Evolutionary conservation across 2,797 vertebrate genomes (phyloP), one percentile per base, ranked within the genome.

Genomic region (Squalus acanthias): DNA sequence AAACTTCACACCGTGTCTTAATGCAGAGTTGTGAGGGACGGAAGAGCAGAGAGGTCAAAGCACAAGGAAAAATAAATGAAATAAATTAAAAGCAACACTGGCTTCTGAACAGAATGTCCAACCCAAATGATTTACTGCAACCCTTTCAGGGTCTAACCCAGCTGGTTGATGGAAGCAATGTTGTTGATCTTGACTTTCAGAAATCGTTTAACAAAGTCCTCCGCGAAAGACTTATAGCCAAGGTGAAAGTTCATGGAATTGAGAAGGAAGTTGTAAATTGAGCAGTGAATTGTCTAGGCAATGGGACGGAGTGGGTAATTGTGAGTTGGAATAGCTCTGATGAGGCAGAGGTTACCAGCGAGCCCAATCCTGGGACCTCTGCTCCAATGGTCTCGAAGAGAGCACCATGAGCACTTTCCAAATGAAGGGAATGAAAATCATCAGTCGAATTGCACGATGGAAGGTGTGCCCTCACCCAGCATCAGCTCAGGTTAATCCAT

Each of bases 111-210:
- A 69, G n/a, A 93, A 46, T 24, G n/a, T 69, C 91, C 7, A 22
- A 69, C 9, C 63, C 91, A 24, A 46, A 22, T 69, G 22, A 93
- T 93, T 69, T 93, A 93, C 65, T 46, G 91, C 91, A 69, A 24
- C 69, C 91, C 2, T 93, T n/a, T 93, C 63, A 69, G 91, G 63
- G 29, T 69, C 91, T 69, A 69, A 17, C 63, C 33, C 63, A 67
- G 91, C 91, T 39, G 17, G 63, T 3, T 93, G 91, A 92, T 92
- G 89, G 29, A 65, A 65, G 63, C 15, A 67, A 24, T 69, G 63
- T 20, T 93, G 65, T 69, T 93, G 91, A 93, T 93, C 63, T 46
- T 69, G 65, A 46, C 17, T 46, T 46, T 93, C 91, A 93, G 91
- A 93, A 65, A 39, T 33, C 13, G 17, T 65, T 92, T 65, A 20